Evolutionary conservation across 2,888 invertebrate species (phyloP).

Genomic region (Calameuta filiformis): DNA sequence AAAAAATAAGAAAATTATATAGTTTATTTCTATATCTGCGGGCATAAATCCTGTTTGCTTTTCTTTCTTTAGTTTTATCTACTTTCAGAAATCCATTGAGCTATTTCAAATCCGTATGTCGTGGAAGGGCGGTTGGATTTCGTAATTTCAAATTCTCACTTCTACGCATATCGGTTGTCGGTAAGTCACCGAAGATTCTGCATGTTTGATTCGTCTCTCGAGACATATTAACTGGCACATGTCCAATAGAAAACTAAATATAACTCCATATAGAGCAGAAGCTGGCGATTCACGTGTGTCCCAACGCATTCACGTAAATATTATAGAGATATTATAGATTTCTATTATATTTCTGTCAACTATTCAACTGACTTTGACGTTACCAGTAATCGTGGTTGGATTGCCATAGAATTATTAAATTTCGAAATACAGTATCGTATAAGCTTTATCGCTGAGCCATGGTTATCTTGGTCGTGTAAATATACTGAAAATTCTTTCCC

Average conservation of each 20-base stretch:
- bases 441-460: too few relatives aligned
- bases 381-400: too few relatives aligned
- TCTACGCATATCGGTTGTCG: background rate
- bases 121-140: background rate
- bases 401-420: too few relatives aligned
- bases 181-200: background rate
- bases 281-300: background rate
- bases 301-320: background rate
- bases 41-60: background rate
- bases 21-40: background rate
- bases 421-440: too few relatives aligned
- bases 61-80: background rate
- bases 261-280: background rate
- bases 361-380: too few relatives aligned
- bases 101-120: background rate
- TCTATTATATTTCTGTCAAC: too few relatives aligned
- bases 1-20: conserved; percentile 65
- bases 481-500: background rate
- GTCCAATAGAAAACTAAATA: background rate
- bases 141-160: background rate
- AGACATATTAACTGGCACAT: background rate
- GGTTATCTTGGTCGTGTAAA: background rate
- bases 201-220: background rate
- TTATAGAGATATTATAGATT: too few relatives aligned
- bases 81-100: background rate